Evolutionary conservation across 2,888 invertebrate genomes (phyloP), one percentile per base, ranked within the genome.

Genomic region (Altica lythri): DNA sequence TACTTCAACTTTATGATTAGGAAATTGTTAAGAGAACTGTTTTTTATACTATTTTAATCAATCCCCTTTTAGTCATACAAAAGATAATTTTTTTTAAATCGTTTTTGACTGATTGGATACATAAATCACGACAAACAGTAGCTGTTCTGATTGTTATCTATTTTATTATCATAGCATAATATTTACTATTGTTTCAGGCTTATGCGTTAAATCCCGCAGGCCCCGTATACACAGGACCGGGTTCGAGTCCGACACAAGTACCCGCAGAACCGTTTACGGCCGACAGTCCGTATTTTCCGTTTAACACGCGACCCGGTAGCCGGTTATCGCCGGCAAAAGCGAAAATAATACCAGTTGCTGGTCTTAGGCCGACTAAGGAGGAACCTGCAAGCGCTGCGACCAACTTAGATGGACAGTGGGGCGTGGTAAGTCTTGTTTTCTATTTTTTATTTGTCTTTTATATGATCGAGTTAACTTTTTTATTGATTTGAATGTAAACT

Each of bases 221-320:
- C 63, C 76, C 76, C 61, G 75, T 71, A 35, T 76, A 75, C 65
- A 67, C 73, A 58, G 76, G 76, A 55, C 72, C 76, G 53, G 75
- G 76, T 48, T 74, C 75, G 40, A 75, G 76, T 62, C 75, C 75
- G 59, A 78, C 75, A 63, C 78, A 72, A 80, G 84, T 66, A 66
- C 77, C 80, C 77, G 62, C 76, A 75, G 76, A 86, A 78, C 73
- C 85, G 72, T 79, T 85, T 79, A 68, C 84, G 77, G 72, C 86
- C 75, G 75, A 80, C 75, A 75, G 78, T 68, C 82, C 79, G 75
- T 86, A 76, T 79, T 87, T 86, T 58, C 86, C 86, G 67, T 86
- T 86, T 79, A 67, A 83, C 78, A 71, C 76, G 78, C 74, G 81
- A 71, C 79, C 82, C 63, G 74, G 70, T 19, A 73, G 72, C 60